A percentile compares a stretch with the other conserved stretches of the same genome.
Conservation (phyloP, 2,113 vertebrate genomes). For the Chlorodrepanis virens region DNA sequence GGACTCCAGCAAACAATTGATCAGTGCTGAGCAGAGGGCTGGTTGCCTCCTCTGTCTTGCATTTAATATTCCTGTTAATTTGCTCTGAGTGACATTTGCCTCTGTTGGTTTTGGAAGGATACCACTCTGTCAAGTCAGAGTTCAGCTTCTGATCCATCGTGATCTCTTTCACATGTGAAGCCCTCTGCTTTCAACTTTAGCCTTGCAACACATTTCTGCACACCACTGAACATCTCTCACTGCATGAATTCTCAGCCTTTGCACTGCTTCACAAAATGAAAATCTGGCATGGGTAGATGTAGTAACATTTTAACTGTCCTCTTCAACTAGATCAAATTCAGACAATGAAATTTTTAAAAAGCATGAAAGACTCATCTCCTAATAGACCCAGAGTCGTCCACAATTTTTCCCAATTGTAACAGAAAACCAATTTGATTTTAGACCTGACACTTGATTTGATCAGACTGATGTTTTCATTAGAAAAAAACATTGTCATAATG, state of each 20-base stretch:
- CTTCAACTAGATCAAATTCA: background rate
- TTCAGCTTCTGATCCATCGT: background rate
- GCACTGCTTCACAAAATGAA: background rate
- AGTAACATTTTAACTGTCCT: background rate
- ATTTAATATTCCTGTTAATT: background rate
- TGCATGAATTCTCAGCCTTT: background rate
- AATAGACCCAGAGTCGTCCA: background rate
- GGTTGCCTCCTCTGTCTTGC: background rate
- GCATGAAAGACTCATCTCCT: background rate
- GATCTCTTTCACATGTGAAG: background rate
- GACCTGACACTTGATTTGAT: background rate
- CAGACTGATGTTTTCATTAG: background rate
- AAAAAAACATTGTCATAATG: background rate
- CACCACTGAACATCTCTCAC: background rate
- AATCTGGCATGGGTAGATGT: background rate
- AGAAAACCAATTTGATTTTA: background rate
- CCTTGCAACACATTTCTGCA: background rate
- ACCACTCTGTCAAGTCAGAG: background rate
- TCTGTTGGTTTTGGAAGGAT: conserved; percentile 23
- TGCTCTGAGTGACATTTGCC: background rate
- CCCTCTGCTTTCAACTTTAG: background rate
- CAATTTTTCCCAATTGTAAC: background rate
- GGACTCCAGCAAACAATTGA: background rate
- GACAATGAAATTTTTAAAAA: background rate
- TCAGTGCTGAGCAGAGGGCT: background rate